Evolutionary conservation across 1,140 invertebrate species (phyloP), one percentile per base, ranked within the genome.

Genomic region (Physella acuta): DNA sequence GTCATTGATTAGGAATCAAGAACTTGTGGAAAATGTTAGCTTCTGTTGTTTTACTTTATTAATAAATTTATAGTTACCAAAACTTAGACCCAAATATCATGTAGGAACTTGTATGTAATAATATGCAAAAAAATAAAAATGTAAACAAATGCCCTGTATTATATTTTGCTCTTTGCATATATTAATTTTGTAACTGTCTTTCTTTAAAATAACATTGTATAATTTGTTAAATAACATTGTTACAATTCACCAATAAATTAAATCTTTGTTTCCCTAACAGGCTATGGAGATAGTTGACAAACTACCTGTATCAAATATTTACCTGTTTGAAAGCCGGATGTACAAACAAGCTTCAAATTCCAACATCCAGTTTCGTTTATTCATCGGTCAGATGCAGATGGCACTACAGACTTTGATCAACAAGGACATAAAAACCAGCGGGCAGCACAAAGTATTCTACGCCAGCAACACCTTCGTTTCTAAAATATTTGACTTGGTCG

Each of bases 401-500:
- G 64, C 64, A 16, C 14, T 67, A 17, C 51, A 55, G 34, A 67
- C 64, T 1, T 20, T 67, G 20, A 33, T 67, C 2, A 56, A 55
- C 36, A 28, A 56, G 26, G 51, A 67, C 14, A 20, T 67, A 8
- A 5, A 31, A 1, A 56, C 30, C 37, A 67, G n/a, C 56, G 51
- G 17, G 36, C 51, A 67, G 34, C 64, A 67, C 39, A 56, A 36
- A 30, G 31, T 67, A 8, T 67, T 36, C 34, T n/a, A 56, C 26
- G 34, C 56, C 31, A 67, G 49, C 8, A 52, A 67, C 52, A 34
- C 33, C 24, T 56, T 67, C 28, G 16, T 39, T 20, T 36, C 20
- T 1, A 67, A 67, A 26, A 20, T 36, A 2, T 67, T 67, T 67
- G 64, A 56, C 20, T 52, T 67, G 30, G 30, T 33, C 26, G 64